These are phyloP conservation scores for Peromyscus californicus DNA, from an alignment of 2,113 vertebrate genomes.

Conservation along the genomic window DNA sequence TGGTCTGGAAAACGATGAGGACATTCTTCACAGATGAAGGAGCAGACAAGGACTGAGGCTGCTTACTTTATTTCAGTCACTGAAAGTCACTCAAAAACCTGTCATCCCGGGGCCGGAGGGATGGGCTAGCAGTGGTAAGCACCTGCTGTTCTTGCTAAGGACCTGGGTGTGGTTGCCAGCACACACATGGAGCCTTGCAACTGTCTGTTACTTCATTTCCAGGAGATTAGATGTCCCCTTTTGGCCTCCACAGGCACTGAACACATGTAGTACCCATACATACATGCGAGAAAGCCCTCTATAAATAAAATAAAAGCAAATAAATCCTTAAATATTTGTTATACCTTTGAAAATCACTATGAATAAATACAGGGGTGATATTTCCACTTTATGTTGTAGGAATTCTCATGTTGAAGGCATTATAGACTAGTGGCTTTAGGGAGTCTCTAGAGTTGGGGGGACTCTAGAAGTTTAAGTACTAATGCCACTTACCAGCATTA, in stretches of 20 bases:
- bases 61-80: constrained; percentile 40
- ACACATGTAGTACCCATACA: neutral
- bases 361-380: neutral
- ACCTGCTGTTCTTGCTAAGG: too few relatives aligned
- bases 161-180: too few relatives aligned
- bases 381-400: constrained; percentile 7
- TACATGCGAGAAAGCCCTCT: neutral
- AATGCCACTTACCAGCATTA: neutral
- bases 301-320: neutral
- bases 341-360: constrained; percentile 49
- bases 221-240: neutral
- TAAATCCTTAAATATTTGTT: neutral
- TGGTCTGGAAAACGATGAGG: neutral
- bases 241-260: neutral
- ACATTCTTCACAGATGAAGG: constrained; percentile 43
- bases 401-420: neutral
- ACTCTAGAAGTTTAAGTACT: neutral
- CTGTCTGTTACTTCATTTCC: neutral
- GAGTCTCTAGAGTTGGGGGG: neutral
- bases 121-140: neutral
- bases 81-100: constrained; percentile 19
- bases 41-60: neutral
- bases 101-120: neutral
- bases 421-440: neutral
- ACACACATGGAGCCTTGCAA: neutral